These are phyloP conservation scores for Thaleichthys pacificus DNA, from an alignment of 2,797 vertebrate species.

Conservation along the genomic window DNA sequence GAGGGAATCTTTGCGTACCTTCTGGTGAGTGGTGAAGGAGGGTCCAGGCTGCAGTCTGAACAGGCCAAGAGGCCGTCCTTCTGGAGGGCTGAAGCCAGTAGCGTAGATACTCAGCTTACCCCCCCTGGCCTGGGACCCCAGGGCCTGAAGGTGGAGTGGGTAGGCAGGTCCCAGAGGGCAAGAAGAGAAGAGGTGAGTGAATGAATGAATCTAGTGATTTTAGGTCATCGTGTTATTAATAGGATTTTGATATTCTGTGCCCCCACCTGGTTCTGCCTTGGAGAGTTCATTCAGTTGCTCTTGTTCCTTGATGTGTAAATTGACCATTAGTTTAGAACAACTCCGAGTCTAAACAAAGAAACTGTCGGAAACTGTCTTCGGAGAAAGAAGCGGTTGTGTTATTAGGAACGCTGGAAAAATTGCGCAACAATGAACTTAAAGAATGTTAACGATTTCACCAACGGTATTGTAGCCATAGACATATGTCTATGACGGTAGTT, in stretches of 20 bases:
- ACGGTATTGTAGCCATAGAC: background rate
- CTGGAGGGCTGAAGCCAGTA: no score
- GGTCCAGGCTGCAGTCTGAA: constrained; percentile 3
- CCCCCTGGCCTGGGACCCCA: background rate
- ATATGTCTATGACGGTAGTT: no score
- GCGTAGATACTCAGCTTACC: background rate
- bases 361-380: no score
- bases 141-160: background rate
- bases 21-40: background rate
- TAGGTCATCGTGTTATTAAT: no score
- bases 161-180: background rate
- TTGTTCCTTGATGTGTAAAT: background rate
- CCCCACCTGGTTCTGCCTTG: background rate
- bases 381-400: background rate
- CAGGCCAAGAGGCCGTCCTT: background rate
- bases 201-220: background rate
- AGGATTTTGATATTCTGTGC: background rate
- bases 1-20: background rate
- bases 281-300: background rate
- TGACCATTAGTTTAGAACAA: background rate
- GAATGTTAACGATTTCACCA: background rate
- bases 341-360: background rate
- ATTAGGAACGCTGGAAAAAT: background rate
- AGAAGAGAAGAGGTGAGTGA: background rate
- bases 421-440: background rate